Evolutionary conservation across 2,888 invertebrate genomes (phyloP).

Genomic region (Xestoiulus laeticollis): DNA sequence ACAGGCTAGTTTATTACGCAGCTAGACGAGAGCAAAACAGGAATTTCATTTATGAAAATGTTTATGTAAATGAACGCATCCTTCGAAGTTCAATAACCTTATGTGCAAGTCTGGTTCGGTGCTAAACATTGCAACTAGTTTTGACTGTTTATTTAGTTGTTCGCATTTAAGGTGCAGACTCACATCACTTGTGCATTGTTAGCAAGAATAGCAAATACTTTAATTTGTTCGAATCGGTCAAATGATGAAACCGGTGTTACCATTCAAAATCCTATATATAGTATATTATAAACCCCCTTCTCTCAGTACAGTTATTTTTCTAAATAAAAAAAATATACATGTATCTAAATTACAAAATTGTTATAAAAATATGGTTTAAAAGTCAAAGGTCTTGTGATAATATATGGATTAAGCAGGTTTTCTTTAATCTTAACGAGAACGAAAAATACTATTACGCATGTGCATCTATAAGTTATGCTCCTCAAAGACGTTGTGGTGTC

Average conservation of each 20-base stretch:
- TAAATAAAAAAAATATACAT: too few species aligned
- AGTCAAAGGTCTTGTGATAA: too few species aligned
- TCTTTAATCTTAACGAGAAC: too few species aligned
- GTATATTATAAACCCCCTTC: too few species aligned
- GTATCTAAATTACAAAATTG: too few species aligned
- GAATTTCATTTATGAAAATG: neutral
- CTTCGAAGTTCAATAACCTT: conserved; percentile 28
- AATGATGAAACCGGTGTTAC: neutral
- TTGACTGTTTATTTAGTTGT: conserved; percentile 4
- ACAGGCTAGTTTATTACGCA: neutral
- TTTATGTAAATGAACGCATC: conserved; percentile 23
- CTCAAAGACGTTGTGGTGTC: too few species aligned
- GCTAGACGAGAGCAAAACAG: neutral
- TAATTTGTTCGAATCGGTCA: neutral
- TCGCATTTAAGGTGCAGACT: neutral
- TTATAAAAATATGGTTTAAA: too few species aligned
- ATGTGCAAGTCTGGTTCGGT: neutral
- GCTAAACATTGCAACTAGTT: neutral
- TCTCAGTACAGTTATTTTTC: too few species aligned
- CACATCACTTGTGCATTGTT: neutral
- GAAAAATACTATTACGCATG: too few species aligned
- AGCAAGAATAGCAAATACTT: neutral
- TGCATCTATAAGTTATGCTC: too few species aligned
- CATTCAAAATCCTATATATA: too few species aligned
- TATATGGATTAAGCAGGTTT: too few species aligned